Conservation (phyloP, 2,888 invertebrate genomes). For the Leptogaster cylindrica region DNA sequence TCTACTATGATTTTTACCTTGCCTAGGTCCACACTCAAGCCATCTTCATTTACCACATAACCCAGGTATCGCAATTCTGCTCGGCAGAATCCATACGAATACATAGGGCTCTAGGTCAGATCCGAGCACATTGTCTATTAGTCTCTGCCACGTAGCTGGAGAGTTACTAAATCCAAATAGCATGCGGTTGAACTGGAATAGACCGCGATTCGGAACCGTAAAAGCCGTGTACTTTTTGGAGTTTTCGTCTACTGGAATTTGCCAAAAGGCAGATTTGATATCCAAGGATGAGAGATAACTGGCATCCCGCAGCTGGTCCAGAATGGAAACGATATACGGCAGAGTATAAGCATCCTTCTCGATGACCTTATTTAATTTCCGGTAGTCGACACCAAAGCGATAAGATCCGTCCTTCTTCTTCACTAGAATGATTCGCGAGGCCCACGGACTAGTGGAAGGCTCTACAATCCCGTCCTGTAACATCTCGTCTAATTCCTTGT, state of each 20-base stretch:
- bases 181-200: neutral
- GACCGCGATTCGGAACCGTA: constrained; percentile 18
- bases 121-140: neutral
- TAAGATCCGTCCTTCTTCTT: constrained; percentile 17
- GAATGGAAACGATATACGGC: neutral
- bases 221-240: constrained; percentile 14
- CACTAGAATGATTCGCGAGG: neutral
- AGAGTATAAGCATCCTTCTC: too few relatives aligned
- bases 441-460: constrained; percentile 9
- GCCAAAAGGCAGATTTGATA: neutral
- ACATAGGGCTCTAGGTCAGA: constrained; percentile 15
- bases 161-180: neutral
- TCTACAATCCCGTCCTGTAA: neutral
- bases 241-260: neutral
- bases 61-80: constrained; percentile 26
- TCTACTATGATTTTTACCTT: constrained; percentile 16
- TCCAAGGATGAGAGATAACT: constrained; percentile 1
- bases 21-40: constrained; percentile 1
- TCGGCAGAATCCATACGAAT: too few relatives aligned
- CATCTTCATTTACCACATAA: constrained; percentile 9
- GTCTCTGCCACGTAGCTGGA: constrained; percentile 38
- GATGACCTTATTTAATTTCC: constrained; percentile 38
- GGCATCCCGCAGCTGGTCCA: neutral
- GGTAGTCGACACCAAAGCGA: constrained; percentile 50
- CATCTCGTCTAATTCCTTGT: neutral